Evolutionary conservation across 1,140 invertebrate genomes (phyloP), one percentile per base, ranked within the genome.

Genomic region (Theocolax elegans): DNA sequence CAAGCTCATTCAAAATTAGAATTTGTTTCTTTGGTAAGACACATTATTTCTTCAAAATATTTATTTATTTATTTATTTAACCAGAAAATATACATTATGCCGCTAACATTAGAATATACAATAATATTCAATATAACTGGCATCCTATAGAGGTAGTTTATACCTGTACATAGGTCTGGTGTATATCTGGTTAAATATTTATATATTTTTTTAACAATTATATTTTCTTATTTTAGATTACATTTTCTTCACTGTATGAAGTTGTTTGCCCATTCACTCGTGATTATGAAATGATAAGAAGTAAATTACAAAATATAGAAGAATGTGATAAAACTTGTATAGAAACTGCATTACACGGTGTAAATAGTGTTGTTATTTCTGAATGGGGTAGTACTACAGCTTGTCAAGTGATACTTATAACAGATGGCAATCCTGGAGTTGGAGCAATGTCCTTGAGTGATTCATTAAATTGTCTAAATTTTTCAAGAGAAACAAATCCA

Each of bases 381-480:
- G 94, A 96, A 85, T 97, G 95, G 95, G 94, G 94, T 21, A 91
- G 90, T 76, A 89, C 91, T 70, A 92, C 91, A 44, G 90, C 92
- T 63, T 91, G 93, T 72, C 91, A 96, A 89, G 90, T 95, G 80
- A 86, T 93, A 53, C 77, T 96, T 72, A 87, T 96, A 10, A 95
- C 94, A 40, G 94, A 96, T 89, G 94, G 94, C 12, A 92, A 89
- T 78, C 87, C 89, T 71, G 91, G 92, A 19, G 86, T 91, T 66
- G 92, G 92, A 38, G 75, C 88, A 25, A 89, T 90, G 78, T 90
- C 90, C 15, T 77, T 91, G 19, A 85, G 83, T 35, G 83, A 87
- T 72, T 89, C 87, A 59, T 77, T 89, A 58, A 84, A 76, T 76
- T 80, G 81, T 1, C 71, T 83, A 27, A 84, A 81, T 68, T 40